Percentiles rank a stretch among this genome's conserved stretches.
These are phyloP conservation scores for Adrianichthys oophorus DNA, from an alignment of 2,797 vertebrate species.

Conservation along the genomic window DNA sequence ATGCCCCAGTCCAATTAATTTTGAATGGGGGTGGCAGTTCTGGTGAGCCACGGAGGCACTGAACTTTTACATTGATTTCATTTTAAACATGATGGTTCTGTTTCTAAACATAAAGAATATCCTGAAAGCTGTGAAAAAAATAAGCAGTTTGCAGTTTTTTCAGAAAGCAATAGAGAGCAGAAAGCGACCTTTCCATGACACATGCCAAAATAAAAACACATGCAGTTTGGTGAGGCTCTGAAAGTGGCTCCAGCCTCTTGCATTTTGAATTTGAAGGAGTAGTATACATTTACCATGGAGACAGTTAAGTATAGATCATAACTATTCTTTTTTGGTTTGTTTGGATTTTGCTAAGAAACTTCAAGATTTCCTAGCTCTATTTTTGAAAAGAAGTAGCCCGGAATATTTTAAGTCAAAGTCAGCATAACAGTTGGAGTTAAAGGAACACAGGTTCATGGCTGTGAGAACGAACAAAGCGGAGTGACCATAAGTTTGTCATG, in stretches of 20 bases:
- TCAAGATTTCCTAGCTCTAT: constrained; percentile 53
- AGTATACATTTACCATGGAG: too few relatives aligned
- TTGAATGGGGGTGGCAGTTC: too few relatives aligned
- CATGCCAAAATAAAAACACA: too few relatives aligned
- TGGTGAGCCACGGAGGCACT: too few relatives aligned
- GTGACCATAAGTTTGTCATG: constrained; percentile 31
- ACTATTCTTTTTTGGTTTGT: constrained; percentile 22
- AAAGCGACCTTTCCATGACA: not conserved
- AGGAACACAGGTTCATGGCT: constrained; percentile 17
- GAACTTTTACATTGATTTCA: too few relatives aligned
- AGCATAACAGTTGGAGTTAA: constrained; percentile 46
- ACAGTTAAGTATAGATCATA: constrained; percentile 47
- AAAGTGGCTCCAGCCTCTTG: too few relatives aligned
- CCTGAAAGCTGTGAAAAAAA: not conserved
- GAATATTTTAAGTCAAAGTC: constrained; percentile 59
- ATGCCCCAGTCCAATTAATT: too few relatives aligned
- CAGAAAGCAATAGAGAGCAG: not conserved
- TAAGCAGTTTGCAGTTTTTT: not conserved
- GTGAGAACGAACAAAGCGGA: constrained; percentile 24
- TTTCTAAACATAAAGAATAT: too few relatives aligned
- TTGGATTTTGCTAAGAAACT: constrained; percentile 27
- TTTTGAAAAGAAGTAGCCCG: constrained; percentile 65
- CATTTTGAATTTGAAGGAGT: too few relatives aligned
- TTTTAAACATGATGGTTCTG: too few relatives aligned
- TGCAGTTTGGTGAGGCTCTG: too few relatives aligned